Base-by-base conservation (phyloP, 1,140 invertebrate genomes). In the Trichomalopsis sarcophagae region DNA sequence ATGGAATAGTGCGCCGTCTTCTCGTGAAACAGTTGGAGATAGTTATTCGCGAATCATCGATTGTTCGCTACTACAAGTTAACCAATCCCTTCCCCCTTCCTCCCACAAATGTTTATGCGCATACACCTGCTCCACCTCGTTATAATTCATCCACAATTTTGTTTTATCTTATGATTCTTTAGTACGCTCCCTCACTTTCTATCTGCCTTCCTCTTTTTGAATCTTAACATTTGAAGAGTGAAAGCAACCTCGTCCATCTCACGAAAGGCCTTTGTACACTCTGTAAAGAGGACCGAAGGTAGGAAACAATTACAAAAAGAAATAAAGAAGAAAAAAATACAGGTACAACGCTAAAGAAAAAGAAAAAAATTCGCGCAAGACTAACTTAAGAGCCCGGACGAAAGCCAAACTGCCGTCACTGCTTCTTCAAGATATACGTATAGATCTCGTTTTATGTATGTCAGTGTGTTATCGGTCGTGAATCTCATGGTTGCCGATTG, bases 1-100 rank as follows among this genome's bases (percentile, higher is more conserved):
- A 82, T 71, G 55, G 74, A 81, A 85, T 50, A 81, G 74, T 69
- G 55, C 73, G 55, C 80, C 73, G 36, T 81, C 13, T 77, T 85
- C 27, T 81, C n/a, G 73, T 55, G 74, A 76, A 84, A 81, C 7
- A 81, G 78, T 84, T 84, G 50, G 33, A 80, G 71, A 85, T 76
- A 81, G 62, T 81, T 68, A 66, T 68, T 66, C 14, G 33, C n/a
- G n/a, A 33, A 85, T 77, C 55, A 82, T 82, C 71, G 75, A 81
- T 75, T 82, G 69, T 62, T 82, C 13, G 73, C 73, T 76, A 55
- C 73, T 69, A 71, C 40, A 77, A 71, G 36, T 82, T 81, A 77
- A 77, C 73, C 6, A 17, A 82, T 82, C 78, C 62, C 62, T 81
- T 47, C 9, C 27, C 50, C 68, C 27, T 69, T 11, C 71, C 33